Evolutionary conservation across 2,888 invertebrate species (phyloP), one percentile per base, ranked within the genome.

Genomic region (Tetramorium bicarinatum): DNA sequence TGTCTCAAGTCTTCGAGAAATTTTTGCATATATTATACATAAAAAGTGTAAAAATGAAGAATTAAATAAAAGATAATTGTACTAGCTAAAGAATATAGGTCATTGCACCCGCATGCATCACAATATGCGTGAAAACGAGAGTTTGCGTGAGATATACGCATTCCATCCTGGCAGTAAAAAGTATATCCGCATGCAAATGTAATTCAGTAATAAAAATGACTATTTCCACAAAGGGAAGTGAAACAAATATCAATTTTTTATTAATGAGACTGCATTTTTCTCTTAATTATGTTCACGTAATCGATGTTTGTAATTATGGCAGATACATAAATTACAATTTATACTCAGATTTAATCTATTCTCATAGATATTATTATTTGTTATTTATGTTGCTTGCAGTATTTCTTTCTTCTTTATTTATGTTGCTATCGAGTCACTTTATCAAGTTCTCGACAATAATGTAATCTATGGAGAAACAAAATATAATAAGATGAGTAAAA

Each of bases 111-210:
- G 52, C 59, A 25, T 44, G 52, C 21, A 25, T 59, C 7, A n/a
- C 52, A 34, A 64, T 81, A 21, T n/a, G 64, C 49, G 25, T 61
- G 88, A 88, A 88, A 83, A 74, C 80, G 85, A 87, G 82, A 87
- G 82, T 83, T 41, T 54, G 56, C 61, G 49, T 59, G 72, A 47
- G 52, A 52, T 25, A 47, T 13, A 38, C 15, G 44, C 29, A 15
- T 61, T 84, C 54, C 29, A 67, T 71, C 61, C 38, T 61, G 41
- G 44, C 56, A 62, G 59, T 71, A 81, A 74, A 82, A 49, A 71
- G 41, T 52, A 61, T 15, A 75, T 67, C 13, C 54, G 59, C 34
- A 79, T 67, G 44, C 64, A 72, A 72, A 41, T 41, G 11, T 41
- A 41, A 41, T 41, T 9, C n/a, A 29, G 11, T 13, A 64, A 74